phyloP scores from a whole-genome alignment of 2,797 vertebrate species.

The Brotula barbata region DNA sequence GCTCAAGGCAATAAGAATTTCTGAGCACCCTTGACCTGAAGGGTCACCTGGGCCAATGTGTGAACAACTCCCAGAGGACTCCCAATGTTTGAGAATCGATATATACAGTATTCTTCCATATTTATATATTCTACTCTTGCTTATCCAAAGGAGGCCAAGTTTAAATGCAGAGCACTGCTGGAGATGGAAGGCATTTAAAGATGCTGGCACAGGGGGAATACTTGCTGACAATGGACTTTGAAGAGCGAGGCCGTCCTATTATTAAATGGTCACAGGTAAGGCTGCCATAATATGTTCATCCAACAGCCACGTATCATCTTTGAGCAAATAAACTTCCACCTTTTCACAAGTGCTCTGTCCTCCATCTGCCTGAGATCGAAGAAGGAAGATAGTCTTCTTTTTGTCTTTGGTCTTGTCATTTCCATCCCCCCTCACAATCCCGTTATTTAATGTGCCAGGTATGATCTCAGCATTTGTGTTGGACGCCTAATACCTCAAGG shows the following conservation, averaged over 20 bases:
- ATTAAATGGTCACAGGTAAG: conserved; percentile 29
- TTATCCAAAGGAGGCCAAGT: conserved; percentile 2
- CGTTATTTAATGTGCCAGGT: conserved; percentile 38
- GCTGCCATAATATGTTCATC: conserved; percentile 4
- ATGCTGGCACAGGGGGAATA: background rate
- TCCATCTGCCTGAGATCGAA: conserved; percentile 29
- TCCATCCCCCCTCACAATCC: conserved; percentile 7
- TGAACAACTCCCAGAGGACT: too few relatives aligned
- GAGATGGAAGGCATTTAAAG: too few relatives aligned
- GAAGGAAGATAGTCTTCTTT: conserved; percentile 13
- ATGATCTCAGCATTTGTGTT: conserved; percentile 57
- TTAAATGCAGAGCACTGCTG: too few relatives aligned
- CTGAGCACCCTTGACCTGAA: too few relatives aligned
- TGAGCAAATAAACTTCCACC: background rate
- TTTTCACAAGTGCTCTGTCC: background rate
- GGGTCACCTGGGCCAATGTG: too few relatives aligned
- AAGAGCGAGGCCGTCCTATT: too few relatives aligned
- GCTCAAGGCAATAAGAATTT: too few relatives aligned
- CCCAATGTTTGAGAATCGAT: too few relatives aligned
- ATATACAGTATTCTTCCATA: too few relatives aligned
- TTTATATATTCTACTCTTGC: background rate
- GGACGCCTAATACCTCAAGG: conserved; percentile 24
- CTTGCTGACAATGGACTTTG: too few relatives aligned
- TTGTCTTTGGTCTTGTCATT: background rate
- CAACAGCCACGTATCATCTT: conserved; percentile 38